Evolutionary conservation across 2,113 vertebrate species (phyloP), one percentile per base, ranked within the genome.

Genomic region (Amphilophus citrinellus): DNA sequence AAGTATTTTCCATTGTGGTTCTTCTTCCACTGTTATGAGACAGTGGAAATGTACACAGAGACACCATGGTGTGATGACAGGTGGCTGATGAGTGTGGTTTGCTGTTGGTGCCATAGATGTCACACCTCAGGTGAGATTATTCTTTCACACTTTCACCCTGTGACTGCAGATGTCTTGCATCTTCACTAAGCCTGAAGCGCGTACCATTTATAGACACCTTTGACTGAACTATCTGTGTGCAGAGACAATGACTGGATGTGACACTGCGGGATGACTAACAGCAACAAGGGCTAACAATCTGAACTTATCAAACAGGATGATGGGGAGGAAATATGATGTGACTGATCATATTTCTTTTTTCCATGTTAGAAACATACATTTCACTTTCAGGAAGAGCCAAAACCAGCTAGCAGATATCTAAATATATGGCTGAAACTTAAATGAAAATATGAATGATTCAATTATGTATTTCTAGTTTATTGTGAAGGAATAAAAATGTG

Each of bases 111-210:
- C 37, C 73, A 50, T 42, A 61, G 58, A 82, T 80, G 89, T 90
- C 88, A 71, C 93, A 91, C 93, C 83, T 82, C 76, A 86, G 88
- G 85, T 91, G 93, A 93, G 90, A 92, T 85, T 35, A 63, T 77
- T 87, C 53, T 61, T 78, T 86, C 85, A 63, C 87, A 77, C 89
- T 35, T 7, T 87, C 71, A 82, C 73, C 87, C 83, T 42, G 63
- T 47, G 66, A 62, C 78, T 85, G 76, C 77, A 47, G 77, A 71
- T 79, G 85, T 83, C 62, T 82, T 75, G 62, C 13, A 14, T 83
- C 82, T 57, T 82, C 71, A 66, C 10, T 8, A 39, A 83, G 61
- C 47, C 65, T 57, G 27, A 61, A 35, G 62, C 44, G 47, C 4
- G 24, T 18, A 39, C 53, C 82, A 77, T 80, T 88, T 84, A 76